Percentiles rank a stretch among this genome's conserved stretches.
phyloP scores from a whole-genome alignment of 2,113 vertebrate species.

The Lycaon pictus region DNA sequence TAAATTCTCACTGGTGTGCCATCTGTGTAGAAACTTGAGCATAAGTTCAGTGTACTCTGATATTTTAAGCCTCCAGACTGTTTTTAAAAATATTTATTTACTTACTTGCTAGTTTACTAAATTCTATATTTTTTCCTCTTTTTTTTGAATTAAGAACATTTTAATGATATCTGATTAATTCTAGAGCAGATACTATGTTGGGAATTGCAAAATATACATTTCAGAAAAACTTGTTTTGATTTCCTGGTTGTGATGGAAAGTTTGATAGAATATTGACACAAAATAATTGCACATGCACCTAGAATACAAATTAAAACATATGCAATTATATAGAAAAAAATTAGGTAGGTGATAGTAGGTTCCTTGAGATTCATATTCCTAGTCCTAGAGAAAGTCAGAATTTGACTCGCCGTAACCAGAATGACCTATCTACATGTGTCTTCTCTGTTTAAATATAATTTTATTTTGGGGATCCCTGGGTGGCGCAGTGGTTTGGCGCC shows the following conservation, averaged over 20 bases:
- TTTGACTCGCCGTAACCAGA: conserved; percentile 47
- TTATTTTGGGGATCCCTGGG: background rate
- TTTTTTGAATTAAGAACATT: conserved; percentile 17
- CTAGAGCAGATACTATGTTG: background rate
- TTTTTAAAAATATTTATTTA: conserved; percentile 68
- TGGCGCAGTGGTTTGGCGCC: too few relatives aligned
- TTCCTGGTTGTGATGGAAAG: conserved; percentile 19
- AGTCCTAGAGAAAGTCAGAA: conserved; percentile 15
- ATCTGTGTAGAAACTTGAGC: conserved; percentile 15
- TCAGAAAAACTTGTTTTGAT: conserved; percentile 24
- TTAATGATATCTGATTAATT: conserved; percentile 55
- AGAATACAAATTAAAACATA: conserved; percentile 26
- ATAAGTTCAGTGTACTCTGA: conserved; percentile 19
- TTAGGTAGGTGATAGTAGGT: background rate
- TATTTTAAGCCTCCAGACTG: conserved; percentile 52
- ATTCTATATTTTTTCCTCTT: conserved; percentile 13
- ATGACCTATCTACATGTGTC: background rate
- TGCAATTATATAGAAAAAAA: conserved; percentile 18
- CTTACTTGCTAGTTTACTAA: conserved; percentile 52
- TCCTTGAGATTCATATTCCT: conserved; percentile 30
- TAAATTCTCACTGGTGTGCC: conserved; percentile 18
- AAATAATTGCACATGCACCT: conserved; percentile 14
- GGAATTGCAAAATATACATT: conserved; percentile 47
- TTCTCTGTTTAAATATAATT: background rate
- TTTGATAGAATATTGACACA: conserved; percentile 25